These are phyloP conservation scores for Cavia aperea DNA, from an alignment of 2,113 vertebrate species.

Conservation along the genomic window DNA sequence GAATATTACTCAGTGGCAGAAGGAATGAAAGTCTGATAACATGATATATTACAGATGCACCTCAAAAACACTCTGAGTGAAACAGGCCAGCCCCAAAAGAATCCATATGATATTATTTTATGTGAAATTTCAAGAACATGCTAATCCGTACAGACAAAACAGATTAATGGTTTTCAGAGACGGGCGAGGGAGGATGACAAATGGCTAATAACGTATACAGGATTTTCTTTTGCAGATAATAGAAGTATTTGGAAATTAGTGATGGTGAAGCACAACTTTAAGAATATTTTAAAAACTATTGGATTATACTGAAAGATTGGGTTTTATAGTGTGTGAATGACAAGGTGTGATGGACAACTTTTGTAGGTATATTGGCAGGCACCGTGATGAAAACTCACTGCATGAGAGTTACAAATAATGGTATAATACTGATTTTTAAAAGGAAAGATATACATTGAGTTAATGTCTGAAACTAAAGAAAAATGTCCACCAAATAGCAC, in stretches of 20 bases:
- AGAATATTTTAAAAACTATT: neutral
- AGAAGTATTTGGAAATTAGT: neutral
- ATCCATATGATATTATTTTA: neutral
- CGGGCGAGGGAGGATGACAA: neutral
- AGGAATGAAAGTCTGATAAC: neutral
- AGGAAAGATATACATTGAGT: slow-evolving; percentile 38
- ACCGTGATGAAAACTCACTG: slow-evolving; percentile 38
- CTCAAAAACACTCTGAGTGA: neutral
- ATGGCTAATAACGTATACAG: neutral
- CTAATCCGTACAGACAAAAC: neutral
- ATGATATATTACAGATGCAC: neutral
- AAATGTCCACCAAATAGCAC: slow-evolving; percentile 71
- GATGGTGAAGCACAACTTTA: neutral
- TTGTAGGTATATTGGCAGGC: slow-evolving; percentile 43
- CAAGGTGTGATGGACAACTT: neutral
- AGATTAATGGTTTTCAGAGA: neutral
- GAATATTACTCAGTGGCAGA: neutral
- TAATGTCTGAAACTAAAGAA: slow-evolving; percentile 65
- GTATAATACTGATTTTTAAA: slow-evolving; percentile 28
- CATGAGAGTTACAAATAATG: slow-evolving; percentile 35
- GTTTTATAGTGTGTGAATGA: neutral
- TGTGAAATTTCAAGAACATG: neutral
- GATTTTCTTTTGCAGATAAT: neutral
- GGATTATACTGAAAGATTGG: neutral
- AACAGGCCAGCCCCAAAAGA: neutral